phyloP scores from a whole-genome alignment of 2,888 invertebrate species.

The Pelosia muscerda region DNA sequence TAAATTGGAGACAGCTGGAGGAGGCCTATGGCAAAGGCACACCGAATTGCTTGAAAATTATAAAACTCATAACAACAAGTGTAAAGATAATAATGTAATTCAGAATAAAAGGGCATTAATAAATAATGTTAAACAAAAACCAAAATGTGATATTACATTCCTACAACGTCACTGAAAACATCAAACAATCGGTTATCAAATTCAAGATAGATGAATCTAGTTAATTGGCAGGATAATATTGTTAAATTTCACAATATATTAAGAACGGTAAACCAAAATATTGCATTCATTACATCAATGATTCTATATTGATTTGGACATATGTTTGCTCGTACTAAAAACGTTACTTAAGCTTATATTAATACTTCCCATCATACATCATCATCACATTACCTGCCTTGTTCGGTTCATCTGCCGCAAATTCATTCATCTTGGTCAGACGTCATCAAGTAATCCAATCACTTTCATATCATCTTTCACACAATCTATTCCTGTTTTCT shows the following conservation, averaged over 20 bases:
- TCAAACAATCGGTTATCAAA: neutral
- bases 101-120: too few species aligned
- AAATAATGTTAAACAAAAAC: too few species aligned
- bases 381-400: neutral
- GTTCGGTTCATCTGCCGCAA: neutral
- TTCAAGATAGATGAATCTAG: neutral
- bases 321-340: neutral
- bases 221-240: neutral
- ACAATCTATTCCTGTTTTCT: neutral
- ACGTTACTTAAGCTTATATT: neutral
- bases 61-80: too few species aligned
- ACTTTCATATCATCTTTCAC: neutral
- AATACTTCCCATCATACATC: neutral
- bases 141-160: too few species aligned
- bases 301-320: neutral
- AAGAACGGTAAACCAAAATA: neutral
- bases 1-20: too few species aligned
- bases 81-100: too few species aligned
- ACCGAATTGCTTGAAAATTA: too few species aligned
- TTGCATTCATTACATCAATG: neutral
- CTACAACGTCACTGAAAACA: neutral
- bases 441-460: constrained; percentile 1
- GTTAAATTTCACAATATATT: neutral
- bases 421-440: neutral
- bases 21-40: too few species aligned